A percentile compares a stretch with the other conserved stretches of the same genome.
Evolutionary conservation across 2,113 vertebrate species (phyloP).

Genomic region (Caretta caretta): DNA sequence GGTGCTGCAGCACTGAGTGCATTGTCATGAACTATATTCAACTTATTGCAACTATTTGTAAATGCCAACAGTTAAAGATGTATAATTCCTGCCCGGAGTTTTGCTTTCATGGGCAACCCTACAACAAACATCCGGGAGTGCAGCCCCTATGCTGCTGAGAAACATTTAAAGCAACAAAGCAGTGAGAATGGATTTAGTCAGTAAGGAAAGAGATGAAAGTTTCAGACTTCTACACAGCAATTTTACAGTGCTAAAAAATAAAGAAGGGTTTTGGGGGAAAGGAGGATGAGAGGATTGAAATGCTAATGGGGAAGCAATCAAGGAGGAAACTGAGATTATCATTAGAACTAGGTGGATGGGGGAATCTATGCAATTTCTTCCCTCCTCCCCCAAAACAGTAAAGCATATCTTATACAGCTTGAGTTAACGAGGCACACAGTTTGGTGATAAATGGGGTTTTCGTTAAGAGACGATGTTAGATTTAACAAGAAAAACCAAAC

Average conservation of each 20-base stretch:
- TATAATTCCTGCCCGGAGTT: not conserved
- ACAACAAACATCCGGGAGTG: rapidly evolving
- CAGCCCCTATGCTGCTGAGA: rapidly evolving
- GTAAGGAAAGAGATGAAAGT: rapidly evolving
- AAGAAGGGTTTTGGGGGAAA: not conserved
- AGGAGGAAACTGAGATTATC: not conserved
- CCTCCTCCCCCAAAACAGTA: not conserved
- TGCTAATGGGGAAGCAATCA: not conserved
- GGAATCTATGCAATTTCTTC: not conserved
- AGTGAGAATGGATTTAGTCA: rapidly evolving
- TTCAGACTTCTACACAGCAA: not conserved
- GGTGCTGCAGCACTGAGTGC: not conserved
- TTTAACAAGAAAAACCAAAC: not conserved
- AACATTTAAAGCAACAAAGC: rapidly evolving
- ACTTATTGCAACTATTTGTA: no score
- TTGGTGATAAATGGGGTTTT: not conserved
- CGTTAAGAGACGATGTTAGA: not conserved
- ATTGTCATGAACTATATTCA: not conserved
- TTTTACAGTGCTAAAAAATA: not conserved
- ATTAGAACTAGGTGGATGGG: not conserved
- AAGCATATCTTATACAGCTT: not conserved
- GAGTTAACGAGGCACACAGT: not conserved
- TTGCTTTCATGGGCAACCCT: not conserved
- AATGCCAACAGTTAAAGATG: not conserved
- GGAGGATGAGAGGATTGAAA: not conserved